phyloP scores from a whole-genome alignment of 64 coral and sea anemone genomes.

The Porites australiensis region DNA sequence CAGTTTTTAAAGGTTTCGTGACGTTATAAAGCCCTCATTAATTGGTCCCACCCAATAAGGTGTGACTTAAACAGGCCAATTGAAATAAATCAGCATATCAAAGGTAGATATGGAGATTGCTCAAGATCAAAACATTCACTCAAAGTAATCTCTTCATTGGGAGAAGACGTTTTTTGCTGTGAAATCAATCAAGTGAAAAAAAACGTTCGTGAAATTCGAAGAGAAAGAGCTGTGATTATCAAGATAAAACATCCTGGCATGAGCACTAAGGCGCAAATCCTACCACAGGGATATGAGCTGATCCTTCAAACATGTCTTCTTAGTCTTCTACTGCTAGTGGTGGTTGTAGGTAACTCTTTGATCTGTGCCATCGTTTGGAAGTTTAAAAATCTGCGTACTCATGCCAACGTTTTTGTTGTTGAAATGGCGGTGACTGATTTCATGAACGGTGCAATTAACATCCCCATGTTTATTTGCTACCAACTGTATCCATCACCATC shows the following conservation, averaged over 20 bases:
- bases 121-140: neutral
- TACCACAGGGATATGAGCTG: neutral
- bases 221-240: too few relatives aligned
- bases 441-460: constrained; percentile 13
- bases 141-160: neutral
- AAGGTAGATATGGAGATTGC: neutral
- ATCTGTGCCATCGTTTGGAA: constrained; percentile 19
- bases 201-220: too few relatives aligned
- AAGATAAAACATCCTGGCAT: too few relatives aligned
- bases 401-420: constrained; percentile 26
- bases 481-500: neutral
- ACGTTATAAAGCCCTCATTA: neutral
- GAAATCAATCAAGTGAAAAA: too few relatives aligned
- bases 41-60: too few relatives aligned
- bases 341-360: constrained; percentile 5
- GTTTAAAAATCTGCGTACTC: constrained; percentile 19
- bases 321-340: neutral
- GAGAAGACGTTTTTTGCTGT: too few relatives aligned
- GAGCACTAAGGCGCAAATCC: too few relatives aligned
- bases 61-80: too few relatives aligned
- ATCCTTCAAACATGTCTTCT: constrained; percentile 14
- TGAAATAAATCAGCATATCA: neutral
- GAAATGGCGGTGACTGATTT: constrained; percentile 24
- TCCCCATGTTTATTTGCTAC: constrained; percentile 29
- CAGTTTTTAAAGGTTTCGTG: neutral